A percentile compares a stretch with the other conserved stretches of the same genome.
These are phyloP conservation scores for Nyctibius bracteatus DNA, from an alignment of 2,113 vertebrate genomes.

Conservation along the genomic window DNA sequence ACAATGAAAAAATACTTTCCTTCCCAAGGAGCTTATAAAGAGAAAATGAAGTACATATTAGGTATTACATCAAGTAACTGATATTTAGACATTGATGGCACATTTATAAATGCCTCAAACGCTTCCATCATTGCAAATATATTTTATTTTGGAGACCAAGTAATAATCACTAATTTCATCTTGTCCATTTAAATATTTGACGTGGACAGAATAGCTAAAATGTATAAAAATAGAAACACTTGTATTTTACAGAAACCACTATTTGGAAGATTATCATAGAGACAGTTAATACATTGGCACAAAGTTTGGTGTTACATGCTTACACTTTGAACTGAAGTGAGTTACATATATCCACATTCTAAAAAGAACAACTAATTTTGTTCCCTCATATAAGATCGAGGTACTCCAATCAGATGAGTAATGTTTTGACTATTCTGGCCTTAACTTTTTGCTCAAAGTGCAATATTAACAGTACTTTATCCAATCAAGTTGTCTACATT, in stretches of 20 bases:
- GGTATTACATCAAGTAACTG: neutral
- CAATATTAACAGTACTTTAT: neutral
- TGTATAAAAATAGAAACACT: neutral
- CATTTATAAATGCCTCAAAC: neutral
- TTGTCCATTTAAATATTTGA: conserved; percentile 3
- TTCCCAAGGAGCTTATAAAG: neutral
- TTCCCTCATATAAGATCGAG: neutral
- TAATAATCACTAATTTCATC: neutral
- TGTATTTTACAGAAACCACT: neutral
- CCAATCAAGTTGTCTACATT: too few species aligned
- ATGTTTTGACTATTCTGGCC: neutral
- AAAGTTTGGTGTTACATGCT: neutral
- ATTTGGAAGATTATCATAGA: neutral
- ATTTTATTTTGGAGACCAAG: neutral
- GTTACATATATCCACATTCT: neutral
- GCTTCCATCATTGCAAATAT: neutral
- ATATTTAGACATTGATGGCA: neutral
- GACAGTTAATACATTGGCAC: neutral
- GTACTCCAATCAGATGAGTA: neutral
- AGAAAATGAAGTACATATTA: neutral
- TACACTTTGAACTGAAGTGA: neutral
- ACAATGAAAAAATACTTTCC: neutral
- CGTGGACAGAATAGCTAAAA: neutral
- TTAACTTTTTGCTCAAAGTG: neutral
- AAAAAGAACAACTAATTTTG: neutral